These are phyloP conservation scores for Myotis yumanensis DNA, from an alignment of 2,113 vertebrate species.

Conservation along the genomic window DNA sequence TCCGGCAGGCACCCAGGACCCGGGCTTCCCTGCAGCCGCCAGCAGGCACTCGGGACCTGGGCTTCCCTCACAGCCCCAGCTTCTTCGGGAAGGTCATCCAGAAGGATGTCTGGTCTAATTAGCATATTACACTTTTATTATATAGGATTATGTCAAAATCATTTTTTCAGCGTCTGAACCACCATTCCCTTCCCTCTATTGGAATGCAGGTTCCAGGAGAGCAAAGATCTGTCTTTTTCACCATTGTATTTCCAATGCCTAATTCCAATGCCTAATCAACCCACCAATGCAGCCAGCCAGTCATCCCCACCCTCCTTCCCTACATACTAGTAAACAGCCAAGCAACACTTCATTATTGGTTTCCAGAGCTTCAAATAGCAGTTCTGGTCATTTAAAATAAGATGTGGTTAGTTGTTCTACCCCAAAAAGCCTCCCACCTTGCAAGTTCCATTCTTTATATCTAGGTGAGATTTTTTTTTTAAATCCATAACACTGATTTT, in stretches of 20 bases:
- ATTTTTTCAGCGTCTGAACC: conserved; percentile 1
- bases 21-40: too few species aligned
- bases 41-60: too few species aligned
- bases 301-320: not conserved
- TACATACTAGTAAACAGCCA: not conserved
- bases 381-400: not conserved
- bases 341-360: not conserved
- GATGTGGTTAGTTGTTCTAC: not conserved
- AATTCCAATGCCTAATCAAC: not conserved
- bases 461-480: not conserved
- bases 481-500: conserved; percentile 6
- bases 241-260: not conserved
- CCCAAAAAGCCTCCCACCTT: not conserved
- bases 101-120: too few species aligned
- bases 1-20: too few species aligned
- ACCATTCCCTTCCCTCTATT: not conserved
- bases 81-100: too few species aligned
- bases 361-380: not conserved
- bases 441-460: not conserved
- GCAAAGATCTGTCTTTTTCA: not conserved
- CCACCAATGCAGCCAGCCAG: not conserved
- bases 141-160: not conserved
- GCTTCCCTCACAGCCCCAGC: too few species aligned
- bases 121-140: too few species aligned
- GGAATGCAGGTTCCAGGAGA: conserved; percentile 13